Evolutionary conservation across 2,888 invertebrate genomes (phyloP), one percentile per base, ranked within the genome.

Genomic region (Torymus tubicola): DNA sequence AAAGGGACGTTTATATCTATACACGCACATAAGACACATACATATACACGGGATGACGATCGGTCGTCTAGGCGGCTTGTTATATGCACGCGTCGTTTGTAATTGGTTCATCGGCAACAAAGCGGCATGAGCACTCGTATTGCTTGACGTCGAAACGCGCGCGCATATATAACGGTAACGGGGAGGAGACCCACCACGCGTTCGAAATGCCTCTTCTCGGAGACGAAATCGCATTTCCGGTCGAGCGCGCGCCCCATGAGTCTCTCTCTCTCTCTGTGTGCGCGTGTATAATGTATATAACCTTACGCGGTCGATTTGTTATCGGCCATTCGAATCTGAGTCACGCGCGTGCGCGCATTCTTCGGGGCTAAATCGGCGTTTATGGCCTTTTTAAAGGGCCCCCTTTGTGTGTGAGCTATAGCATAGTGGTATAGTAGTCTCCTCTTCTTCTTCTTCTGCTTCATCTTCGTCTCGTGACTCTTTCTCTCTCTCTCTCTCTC

Each of bases 311-410:
- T 12, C 61, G 75, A 61, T 75, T 61, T 75, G n/a, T 75, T 75
- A 75, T 75, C 75, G 67, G 67, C 53, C 53, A 53, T 31, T 68
- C 14, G 68, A 16, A 75, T 75, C 75, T 68, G 68, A 75, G 75
- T 75, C 75, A 75, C 68, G 74, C 42, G 42, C 68, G 74, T 8
- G 42, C 42, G 57, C 63, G 42, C 31, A 42, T 42, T 42, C 42
- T 42, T 42, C 42, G 42, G 58, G 64, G 24, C 67, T 75, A 68
- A 68, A 75, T 75, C 75, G 60, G 24, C 31, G 68, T 75, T 68
- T 75, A 75, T 67, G 74, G 64, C 12, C 74, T 67, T 52, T 68
- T 75, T 68, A 68, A 75, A 75, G 68, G 68, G 67, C 31, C 50
- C 8, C 74, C 52, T 74, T 65, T 74, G 64, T 74, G 57, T 14